A percentile compares a stretch with the other conserved stretches of the same genome.
Conservation (phyloP, 2,113 vertebrate species). For the Seriola aureovittata region DNA sequence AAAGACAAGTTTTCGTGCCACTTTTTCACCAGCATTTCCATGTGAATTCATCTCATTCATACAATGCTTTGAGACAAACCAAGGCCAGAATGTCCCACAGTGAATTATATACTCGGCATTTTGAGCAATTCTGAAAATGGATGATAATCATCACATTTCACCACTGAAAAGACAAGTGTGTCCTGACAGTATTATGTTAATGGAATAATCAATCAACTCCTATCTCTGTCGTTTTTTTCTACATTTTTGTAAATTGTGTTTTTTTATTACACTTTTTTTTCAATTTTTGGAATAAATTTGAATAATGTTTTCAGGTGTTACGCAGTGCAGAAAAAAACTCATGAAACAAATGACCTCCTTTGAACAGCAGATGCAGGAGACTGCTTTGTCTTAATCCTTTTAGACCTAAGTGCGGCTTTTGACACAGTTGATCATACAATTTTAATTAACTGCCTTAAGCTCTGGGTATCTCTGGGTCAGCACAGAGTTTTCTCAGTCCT, state of each 20-base stretch:
- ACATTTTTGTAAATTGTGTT: background rate
- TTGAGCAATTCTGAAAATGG: background rate
- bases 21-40: conserved; percentile 37
- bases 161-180: background rate
- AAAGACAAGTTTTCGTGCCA: conserved; percentile 62
- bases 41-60: conserved; percentile 43
- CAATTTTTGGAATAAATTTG: background rate
- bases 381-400: conserved; percentile 49
- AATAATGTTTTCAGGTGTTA: background rate
- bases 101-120: conserved; percentile 13
- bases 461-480: conserved; percentile 47
- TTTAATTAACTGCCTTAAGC: conserved; percentile 70
- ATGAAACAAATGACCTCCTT: conserved; percentile 29
- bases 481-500: conserved; percentile 10
- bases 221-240: background rate
- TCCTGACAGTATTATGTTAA: background rate
- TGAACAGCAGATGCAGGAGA: conserved; percentile 44
- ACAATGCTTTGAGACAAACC: conserved; percentile 41
- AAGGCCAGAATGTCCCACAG: background rate
- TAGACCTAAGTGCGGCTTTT: conserved; percentile 61
- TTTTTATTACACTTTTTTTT: background rate
- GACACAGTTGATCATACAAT: conserved; percentile 70
- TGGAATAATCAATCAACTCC: background rate
- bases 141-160: background rate
- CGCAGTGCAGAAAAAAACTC: background rate